Conservation (phyloP, 1,140 invertebrate genomes). For the Trichomalopsis sarcophagae region DNA sequence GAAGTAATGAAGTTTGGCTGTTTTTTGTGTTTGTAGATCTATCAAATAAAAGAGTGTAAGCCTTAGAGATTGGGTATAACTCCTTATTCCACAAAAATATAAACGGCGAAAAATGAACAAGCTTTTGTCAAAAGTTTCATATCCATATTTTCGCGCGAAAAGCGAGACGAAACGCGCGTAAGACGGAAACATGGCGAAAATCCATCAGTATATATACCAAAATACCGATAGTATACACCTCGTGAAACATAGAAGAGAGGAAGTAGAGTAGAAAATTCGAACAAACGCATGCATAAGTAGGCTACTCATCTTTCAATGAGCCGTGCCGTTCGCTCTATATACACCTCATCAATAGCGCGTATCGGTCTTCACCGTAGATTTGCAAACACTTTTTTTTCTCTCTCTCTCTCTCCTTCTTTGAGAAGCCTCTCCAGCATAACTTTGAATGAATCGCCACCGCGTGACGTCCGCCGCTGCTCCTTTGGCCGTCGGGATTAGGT, state of each 20-base stretch:
- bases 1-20: too few relatives aligned
- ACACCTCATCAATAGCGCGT: slow-evolving; percentile 23
- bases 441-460: neutral
- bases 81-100: neutral
- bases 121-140: neutral
- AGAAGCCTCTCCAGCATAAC: neutral
- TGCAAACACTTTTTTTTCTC: slow-evolving; percentile 27
- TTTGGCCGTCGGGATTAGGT: slow-evolving; percentile 26
- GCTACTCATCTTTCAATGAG: slow-evolving; percentile 30
- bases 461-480: slow-evolving; percentile 34
- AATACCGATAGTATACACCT: neutral
- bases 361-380: slow-evolving; percentile 11
- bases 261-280: neutral
- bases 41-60: too few relatives aligned
- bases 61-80: neutral
- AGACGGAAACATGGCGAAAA: slow-evolving; percentile 1
- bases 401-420: neutral
- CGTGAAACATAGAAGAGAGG: neutral
- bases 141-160: neutral
- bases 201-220: too few relatives aligned
- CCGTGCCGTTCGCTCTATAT: neutral
- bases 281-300: neutral
- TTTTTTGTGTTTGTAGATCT: too few relatives aligned
- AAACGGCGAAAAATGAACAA: neutral
- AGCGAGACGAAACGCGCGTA: neutral